These are phyloP conservation scores for Lytechinus pictus DNA, from an alignment of 35 echinoderm and acorn worm species.

Conservation along the genomic window DNA sequence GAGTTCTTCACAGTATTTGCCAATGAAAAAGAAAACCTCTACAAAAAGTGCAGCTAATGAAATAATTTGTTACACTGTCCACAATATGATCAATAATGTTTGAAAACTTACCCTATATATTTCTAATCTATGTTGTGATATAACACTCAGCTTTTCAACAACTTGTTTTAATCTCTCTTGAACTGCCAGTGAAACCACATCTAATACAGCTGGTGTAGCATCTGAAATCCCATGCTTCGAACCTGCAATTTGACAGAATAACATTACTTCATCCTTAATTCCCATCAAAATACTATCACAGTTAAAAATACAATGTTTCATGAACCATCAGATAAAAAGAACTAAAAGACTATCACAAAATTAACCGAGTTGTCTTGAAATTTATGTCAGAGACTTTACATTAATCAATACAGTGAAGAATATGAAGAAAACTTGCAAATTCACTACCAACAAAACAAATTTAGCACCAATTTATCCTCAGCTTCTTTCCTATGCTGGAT, in stretches of 20 bases:
- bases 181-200: constrained; percentile 85
- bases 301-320: not conserved
- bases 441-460: too few relatives aligned
- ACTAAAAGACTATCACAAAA: not conserved
- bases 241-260: constrained; percentile 61
- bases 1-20: too few relatives aligned
- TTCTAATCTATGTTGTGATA: constrained; percentile 91
- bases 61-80: not conserved
- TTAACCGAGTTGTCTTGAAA: too few relatives aligned
- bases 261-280: not conserved
- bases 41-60: too few relatives aligned
- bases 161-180: constrained; percentile 90
- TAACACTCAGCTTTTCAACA: constrained; percentile 82
- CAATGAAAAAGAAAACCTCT: too few relatives aligned
- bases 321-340: not conserved
- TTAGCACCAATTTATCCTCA: too few relatives aligned
- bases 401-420: too few relatives aligned
- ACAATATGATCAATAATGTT: not conserved
- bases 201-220: constrained; percentile 71
- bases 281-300: not conserved
- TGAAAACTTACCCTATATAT: constrained; percentile 79
- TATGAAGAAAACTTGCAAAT: too few relatives aligned
- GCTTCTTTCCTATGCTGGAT: too few relatives aligned
- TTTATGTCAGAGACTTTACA: too few relatives aligned
- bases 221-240: constrained; percentile 72